Base-by-base conservation (phyloP, 2,888 invertebrate genomes). In the Automeris io region DNA sequence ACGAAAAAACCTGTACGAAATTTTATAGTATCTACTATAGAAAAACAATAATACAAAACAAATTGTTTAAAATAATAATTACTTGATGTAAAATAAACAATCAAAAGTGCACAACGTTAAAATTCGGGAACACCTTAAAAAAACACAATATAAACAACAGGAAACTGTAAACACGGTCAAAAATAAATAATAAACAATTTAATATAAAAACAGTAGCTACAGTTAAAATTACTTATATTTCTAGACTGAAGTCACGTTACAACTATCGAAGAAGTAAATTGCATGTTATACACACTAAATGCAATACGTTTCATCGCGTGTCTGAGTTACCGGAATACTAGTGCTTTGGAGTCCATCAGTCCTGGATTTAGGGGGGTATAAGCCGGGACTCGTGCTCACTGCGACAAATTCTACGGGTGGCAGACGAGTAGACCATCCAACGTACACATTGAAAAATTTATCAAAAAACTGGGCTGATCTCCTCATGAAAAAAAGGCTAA, bases 261-360 rank as follows among this genome's bases (percentile, higher is more conserved):
- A 44, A 51, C 47, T 52, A 47, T 54, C 37, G 47, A 54, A 54
- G 59, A 55, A 63, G n/a, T n/a, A n/a, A n/a, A 57, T 61, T 45
- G 61, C 62, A 57, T 59, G 56, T 48, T 47, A 22, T 35, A 40
- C 42, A 43, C 33, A n/a, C n/a, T n/a, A n/a, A n/a, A n/a, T n/a
- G 38, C 36, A 45, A 42, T 66, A 66, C 64, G 65, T 50, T 33
- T 63, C 22, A 48, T 69, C 43, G 69, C 69, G 69, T 69, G 69
- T 44, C 35, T 46, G 39, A 35, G 46, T 56, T 49, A 52, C 54
- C 58, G 49, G 47, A 51, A 54, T 56, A 48, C 45, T 43, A 40
- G 45, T 47, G 39, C 40, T 46, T 49, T 29, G 29, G 16, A 29
- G 29, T 29, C 16, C 16, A 1, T 43, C 42, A n/a, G n/a, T n/a